Conservation (phyloP, 2,113 vertebrate species). For the Heliornis fulica region DNA sequence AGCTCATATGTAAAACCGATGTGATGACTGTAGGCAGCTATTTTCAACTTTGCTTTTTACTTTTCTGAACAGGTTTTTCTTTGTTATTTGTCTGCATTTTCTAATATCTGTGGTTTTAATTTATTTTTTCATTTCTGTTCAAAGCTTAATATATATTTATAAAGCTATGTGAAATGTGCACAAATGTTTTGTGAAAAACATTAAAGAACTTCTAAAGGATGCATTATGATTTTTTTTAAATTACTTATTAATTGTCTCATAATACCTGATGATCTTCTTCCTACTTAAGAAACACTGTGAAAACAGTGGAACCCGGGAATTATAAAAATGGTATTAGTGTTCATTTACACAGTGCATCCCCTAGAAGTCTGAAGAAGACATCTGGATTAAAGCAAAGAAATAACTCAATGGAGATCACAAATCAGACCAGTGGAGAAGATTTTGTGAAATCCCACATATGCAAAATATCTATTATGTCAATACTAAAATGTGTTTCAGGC, state of each 20-base stretch:
- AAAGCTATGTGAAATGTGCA: neutral
- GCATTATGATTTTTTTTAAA: neutral
- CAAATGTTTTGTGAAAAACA: neutral
- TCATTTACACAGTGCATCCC: neutral
- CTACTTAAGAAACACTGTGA: neutral
- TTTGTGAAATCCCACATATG: neutral
- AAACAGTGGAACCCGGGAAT: neutral
- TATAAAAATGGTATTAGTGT: neutral
- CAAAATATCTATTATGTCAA: neutral
- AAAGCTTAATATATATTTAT: neutral
- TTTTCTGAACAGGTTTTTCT: neutral
- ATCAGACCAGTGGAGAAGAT: neutral
- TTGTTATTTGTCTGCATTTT: neutral
- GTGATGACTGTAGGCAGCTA: neutral
- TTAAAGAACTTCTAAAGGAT: neutral
- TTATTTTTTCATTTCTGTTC: neutral
- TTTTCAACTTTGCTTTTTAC: neutral
- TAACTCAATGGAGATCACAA: neutral
- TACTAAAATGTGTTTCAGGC: neutral
- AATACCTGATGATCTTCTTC: neutral
- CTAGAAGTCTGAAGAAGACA: neutral
- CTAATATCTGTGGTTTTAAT: neutral
- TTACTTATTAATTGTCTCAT: neutral
- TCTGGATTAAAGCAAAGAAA: neutral
- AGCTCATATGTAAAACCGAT: neutral